Evolutionary conservation across 2,888 invertebrate species (phyloP).

Genomic region (Diploptera punctata): DNA sequence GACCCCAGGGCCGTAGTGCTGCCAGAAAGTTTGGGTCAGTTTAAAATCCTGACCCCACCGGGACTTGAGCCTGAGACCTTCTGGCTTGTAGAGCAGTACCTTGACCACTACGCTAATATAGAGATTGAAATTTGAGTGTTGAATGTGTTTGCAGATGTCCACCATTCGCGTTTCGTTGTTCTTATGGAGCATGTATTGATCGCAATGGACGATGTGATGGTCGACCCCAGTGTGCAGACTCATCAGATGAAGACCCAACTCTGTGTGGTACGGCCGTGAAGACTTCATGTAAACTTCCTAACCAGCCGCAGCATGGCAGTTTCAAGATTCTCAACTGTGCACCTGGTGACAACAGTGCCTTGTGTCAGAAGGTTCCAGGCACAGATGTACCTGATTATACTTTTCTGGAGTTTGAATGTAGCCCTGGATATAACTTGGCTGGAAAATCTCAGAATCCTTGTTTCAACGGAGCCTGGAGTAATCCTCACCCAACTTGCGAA

Average conservation of each 20-base stretch:
- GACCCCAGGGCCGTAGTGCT: no score
- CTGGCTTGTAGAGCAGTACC: no score
- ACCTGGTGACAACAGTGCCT: conserved; percentile 25
- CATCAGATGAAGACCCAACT: conserved; percentile 50
- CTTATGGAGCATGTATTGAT: conserved; percentile 47
- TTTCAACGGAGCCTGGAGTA: conserved; percentile 45
- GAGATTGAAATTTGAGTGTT: no score
- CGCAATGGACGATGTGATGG: conserved; percentile 46
- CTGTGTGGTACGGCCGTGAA: conserved; percentile 8
- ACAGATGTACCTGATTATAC: conserved; percentile 46
- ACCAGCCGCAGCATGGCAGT: conserved; percentile 45
- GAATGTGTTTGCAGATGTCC: conserved; percentile 36
- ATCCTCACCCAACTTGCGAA: conserved; percentile 44
- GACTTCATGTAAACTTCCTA: conserved; percentile 44
- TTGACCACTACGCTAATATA: no score
- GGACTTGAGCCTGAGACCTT: no score
- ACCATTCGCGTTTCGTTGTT: conserved; percentile 47
- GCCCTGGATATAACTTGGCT: conserved; percentile 47
- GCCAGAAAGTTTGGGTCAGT: no score
- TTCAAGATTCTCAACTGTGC: conserved; percentile 46
- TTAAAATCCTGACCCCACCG: no score
- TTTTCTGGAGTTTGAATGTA: conserved; percentile 48
- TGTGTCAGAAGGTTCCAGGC: conserved; percentile 46
- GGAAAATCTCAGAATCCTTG: conserved; percentile 47
- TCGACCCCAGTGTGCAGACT: conserved; percentile 45